Evolutionary conservation across 2,888 invertebrate species (phyloP).

Genomic region (Idaea dimidiata): DNA sequence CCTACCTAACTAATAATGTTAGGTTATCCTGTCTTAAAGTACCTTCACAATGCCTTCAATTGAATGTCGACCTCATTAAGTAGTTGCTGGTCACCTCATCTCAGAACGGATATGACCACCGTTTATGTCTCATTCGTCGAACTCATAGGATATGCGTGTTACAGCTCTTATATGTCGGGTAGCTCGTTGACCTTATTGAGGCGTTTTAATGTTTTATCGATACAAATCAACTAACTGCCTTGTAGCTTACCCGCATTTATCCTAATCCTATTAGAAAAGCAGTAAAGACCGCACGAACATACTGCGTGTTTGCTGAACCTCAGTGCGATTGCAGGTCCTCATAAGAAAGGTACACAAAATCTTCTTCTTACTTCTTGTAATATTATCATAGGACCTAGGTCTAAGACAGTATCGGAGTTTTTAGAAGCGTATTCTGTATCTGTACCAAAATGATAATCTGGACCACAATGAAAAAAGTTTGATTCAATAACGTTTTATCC

Average conservation of each 20-base stretch:
- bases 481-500: not conserved
- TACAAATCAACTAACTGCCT: not conserved
- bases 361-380: no score
- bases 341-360: no score
- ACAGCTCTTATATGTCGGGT: slow-evolving; percentile 12
- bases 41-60: slow-evolving; percentile 16
- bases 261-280: no score
- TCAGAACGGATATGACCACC: slow-evolving; percentile 33
- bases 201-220: not conserved
- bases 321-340: no score
- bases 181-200: slow-evolving; percentile 8
- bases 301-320: no score
- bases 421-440: not conserved
- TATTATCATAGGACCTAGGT: no score
- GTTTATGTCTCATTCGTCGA: slow-evolving; percentile 24
- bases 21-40: slow-evolving; percentile 18
- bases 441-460: not conserved
- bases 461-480: not conserved
- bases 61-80: slow-evolving; percentile 24
- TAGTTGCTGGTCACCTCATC: slow-evolving; percentile 17
- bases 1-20: not conserved
- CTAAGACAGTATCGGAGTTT: no score
- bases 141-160: slow-evolving; percentile 11
- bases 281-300: no score
- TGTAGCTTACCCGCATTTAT: no score